A percentile compares a stretch with the other conserved stretches of the same genome.
These are phyloP conservation scores for Molanna angustata DNA, from an alignment of 2,888 invertebrate species.

Conservation along the genomic window DNA sequence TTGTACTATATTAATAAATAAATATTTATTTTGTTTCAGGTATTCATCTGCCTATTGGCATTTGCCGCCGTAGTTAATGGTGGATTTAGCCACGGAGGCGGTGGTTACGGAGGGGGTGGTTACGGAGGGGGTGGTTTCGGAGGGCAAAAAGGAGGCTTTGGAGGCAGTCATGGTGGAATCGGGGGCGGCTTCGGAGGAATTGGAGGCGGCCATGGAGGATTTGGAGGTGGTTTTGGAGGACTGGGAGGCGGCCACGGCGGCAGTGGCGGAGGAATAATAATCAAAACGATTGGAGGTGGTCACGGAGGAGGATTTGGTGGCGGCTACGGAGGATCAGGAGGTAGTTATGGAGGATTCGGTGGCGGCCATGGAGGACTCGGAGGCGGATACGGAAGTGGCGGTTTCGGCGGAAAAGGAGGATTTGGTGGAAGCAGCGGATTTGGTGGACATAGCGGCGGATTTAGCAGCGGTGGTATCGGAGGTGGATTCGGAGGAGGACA, in stretches of 20 bases:
- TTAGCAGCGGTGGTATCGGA: not conserved
- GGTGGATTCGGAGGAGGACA: not conserved
- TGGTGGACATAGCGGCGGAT: not conserved
- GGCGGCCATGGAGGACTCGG: conserved; percentile 16
- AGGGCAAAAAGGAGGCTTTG: conserved; percentile 23
- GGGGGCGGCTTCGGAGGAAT: conserved; percentile 21
- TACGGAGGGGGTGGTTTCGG: conserved; percentile 21
- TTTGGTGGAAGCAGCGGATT: conserved; percentile 3
- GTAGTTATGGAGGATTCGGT: conserved; percentile 20
- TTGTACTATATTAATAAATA: no score
- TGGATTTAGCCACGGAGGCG: conserved; percentile 12
- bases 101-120: conserved; percentile 19
- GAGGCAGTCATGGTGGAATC: conserved; percentile 15
- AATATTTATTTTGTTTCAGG: conserved; percentile 19
- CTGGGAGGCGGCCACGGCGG: conserved; percentile 16
- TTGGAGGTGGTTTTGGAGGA: conserved; percentile 19
- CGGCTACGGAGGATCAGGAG: conserved; percentile 18
- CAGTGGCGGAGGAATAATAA: conserved; percentile 3
- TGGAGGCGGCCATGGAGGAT: conserved; percentile 11
- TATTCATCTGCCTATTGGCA: conserved; percentile 30
- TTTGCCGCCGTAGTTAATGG: conserved; percentile 21
- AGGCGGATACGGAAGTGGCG: conserved; percentile 9
- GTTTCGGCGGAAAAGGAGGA: conserved; percentile 13
- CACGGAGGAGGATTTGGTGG: conserved; percentile 15
- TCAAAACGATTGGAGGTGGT: conserved; percentile 1